These are phyloP conservation scores for Cyrtonyx montezumae DNA, from an alignment of 2,113 vertebrate species.

Conservation along the genomic window DNA sequence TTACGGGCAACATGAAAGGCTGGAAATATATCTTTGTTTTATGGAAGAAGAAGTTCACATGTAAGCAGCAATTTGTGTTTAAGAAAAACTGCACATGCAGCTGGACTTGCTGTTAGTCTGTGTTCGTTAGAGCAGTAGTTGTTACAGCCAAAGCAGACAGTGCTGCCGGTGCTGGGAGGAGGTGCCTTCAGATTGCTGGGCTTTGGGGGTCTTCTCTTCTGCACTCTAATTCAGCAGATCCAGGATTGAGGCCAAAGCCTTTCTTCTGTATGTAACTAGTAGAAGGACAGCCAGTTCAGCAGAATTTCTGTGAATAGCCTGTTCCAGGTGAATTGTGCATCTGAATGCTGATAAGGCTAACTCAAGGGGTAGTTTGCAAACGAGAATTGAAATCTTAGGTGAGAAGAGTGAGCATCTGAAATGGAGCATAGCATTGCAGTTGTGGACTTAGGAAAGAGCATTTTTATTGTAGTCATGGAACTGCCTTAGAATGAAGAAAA, in stretches of 20 bases:
- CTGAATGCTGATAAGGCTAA: not conserved
- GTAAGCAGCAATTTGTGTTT: not conserved
- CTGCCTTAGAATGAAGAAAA: not conserved
- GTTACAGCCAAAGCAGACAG: not conserved
- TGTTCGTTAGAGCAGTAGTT: not conserved
- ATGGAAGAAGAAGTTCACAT: not conserved
- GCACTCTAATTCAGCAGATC: conserved; percentile 33
- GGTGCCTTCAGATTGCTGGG: not conserved
- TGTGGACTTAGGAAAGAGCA: not conserved
- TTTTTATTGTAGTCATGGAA: not conserved
- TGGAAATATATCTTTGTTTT: not conserved
- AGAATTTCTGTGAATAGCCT: conserved; percentile 40
- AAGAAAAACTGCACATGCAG: not conserved
- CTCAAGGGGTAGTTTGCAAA: not conserved
- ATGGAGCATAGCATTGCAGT: accelerated
- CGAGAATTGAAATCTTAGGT: not conserved
- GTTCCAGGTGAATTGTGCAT: conserved; percentile 32
- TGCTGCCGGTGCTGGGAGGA: not conserved
- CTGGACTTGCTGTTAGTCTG: not conserved
- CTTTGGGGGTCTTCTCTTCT: conserved; percentile 16
- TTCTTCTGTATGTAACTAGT: conserved; percentile 7
- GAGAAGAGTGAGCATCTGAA: not conserved
- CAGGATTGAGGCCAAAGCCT: conserved; percentile 47
- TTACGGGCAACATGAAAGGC: accelerated
- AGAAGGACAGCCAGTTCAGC: conserved; percentile 41